Conservation (phyloP, 2,888 invertebrate genomes). For the Desoria tigrina region DNA sequence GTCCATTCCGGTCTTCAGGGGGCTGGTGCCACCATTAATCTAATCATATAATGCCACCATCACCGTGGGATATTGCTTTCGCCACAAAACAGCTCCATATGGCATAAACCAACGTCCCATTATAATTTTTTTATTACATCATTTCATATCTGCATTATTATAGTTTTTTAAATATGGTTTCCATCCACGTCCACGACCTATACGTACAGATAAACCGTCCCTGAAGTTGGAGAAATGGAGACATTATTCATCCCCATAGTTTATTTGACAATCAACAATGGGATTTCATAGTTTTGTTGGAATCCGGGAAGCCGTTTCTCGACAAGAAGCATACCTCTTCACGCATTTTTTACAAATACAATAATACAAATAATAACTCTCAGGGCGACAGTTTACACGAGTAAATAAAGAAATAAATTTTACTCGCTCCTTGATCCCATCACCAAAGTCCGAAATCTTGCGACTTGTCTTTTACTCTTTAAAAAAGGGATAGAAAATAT, state of each 20-base stretch:
- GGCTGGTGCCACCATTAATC: slow-evolving; percentile 53
- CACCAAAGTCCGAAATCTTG: no score
- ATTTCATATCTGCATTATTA: slow-evolving; percentile 3
- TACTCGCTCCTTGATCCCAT: background rate
- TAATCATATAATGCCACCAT: slow-evolving; percentile 46
- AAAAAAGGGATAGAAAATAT: no score
- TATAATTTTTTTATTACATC: background rate
- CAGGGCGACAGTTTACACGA: background rate
- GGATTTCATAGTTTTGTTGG: background rate
- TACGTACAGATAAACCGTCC: no score
- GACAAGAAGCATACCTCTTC: background rate
- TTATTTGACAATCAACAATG: slow-evolving; percentile 6
- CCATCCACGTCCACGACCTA: background rate
- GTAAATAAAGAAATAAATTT: slow-evolving; percentile 9
- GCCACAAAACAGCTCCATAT: slow-evolving; percentile 35
- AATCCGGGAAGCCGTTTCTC: background rate
- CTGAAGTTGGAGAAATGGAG: background rate
- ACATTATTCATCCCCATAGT: slow-evolving; percentile 13
- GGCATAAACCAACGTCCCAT: slow-evolving; percentile 4
- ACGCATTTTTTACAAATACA: no score
- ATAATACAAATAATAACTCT: no score
- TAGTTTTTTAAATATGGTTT: slow-evolving; percentile 1
- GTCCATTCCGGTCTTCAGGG: slow-evolving; percentile 50
- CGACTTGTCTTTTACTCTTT: no score
- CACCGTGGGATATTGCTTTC: slow-evolving; percentile 46